Evolutionary conservation across 2,113 vertebrate genomes (phyloP).

Genomic region (Physeter macrocephalus): DNA sequence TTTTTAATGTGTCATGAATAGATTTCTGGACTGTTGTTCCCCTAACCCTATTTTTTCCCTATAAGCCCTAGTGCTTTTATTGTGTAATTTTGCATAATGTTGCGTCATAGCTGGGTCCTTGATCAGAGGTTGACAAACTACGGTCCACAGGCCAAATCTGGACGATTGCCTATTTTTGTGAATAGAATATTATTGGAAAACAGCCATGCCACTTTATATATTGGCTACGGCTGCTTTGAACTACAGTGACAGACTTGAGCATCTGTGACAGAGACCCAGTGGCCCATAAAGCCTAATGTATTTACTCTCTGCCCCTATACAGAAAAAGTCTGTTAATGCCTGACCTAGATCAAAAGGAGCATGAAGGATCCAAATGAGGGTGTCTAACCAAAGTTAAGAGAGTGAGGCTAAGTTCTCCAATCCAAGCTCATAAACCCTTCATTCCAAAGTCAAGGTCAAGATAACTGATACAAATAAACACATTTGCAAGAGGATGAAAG

Average conservation of each 20-base stretch:
- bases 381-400: background rate
- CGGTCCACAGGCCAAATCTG: background rate
- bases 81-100: background rate
- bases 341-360: background rate
- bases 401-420: background rate
- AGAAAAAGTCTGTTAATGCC: background rate
- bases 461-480: background rate
- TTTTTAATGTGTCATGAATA: background rate
- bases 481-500: background rate
- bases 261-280: background rate
- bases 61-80: background rate
- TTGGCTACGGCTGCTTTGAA: background rate
- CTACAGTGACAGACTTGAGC: background rate
- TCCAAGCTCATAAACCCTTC: background rate
- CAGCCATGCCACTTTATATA: background rate
- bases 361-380: background rate
- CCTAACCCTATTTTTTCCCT: background rate
- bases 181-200: background rate
- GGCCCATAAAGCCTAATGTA: background rate
- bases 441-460: background rate
- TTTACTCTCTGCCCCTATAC: background rate
- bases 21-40: background rate
- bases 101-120: background rate
- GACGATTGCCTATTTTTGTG: background rate
- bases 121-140: background rate